phyloP scores from a whole-genome alignment of 2,797 vertebrate genomes.

The Serranus cabrilla region DNA sequence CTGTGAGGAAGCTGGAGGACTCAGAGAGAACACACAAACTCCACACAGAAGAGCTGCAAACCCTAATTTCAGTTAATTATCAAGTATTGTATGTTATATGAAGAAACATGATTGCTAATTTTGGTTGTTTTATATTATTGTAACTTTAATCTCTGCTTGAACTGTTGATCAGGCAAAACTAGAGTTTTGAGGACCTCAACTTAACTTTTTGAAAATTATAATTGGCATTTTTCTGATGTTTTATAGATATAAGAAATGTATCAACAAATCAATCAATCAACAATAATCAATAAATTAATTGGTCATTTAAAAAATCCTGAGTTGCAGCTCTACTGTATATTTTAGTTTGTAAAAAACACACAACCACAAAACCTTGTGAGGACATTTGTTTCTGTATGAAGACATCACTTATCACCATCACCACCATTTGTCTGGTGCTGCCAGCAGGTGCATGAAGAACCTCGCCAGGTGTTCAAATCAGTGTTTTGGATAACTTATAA shows the following conservation, averaged over 20 bases:
- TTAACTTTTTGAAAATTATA: too few relatives aligned
- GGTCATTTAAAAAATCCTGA: not conserved
- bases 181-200: too few relatives aligned
- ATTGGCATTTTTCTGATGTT: too few relatives aligned
- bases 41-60: too few relatives aligned
- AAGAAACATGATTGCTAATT: not conserved
- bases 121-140: not conserved
- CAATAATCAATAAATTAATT: not conserved
- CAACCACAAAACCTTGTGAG: not conserved
- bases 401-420: conserved; percentile 51
- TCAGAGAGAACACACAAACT: too few relatives aligned
- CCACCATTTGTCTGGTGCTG: conserved; percentile 50
- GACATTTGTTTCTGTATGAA: conserved; percentile 38
- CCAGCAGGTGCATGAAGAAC: conserved; percentile 66
- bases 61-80: too few relatives aligned
- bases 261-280: not conserved
- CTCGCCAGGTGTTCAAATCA: conserved; percentile 16
- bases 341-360: conserved; percentile 6
- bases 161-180: conserved; percentile 6
- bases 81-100: not conserved
- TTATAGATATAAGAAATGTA: not conserved
- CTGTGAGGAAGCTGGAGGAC: too few relatives aligned
- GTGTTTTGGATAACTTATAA: not conserved
- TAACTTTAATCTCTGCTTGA: not conserved
- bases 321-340: not conserved